Evolutionary conservation across 2,113 vertebrate species (phyloP).

Genomic region (Grammomys dolichurus): DNA sequence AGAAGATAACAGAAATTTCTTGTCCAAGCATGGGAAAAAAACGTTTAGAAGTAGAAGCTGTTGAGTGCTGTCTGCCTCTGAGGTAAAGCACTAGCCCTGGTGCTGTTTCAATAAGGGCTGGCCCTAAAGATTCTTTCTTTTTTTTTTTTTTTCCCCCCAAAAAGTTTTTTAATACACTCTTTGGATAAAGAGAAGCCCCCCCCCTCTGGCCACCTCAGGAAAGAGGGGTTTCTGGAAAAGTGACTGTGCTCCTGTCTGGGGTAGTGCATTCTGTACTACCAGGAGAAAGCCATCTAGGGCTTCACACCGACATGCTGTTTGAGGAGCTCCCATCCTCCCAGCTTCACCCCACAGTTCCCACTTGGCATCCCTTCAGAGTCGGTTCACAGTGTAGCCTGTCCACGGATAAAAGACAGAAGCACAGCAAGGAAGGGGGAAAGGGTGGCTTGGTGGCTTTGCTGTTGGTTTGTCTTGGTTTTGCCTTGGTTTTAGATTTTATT

Average conservation of each 20-base stretch:
- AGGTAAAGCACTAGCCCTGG: background rate
- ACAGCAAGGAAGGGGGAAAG: background rate
- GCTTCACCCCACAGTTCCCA: background rate
- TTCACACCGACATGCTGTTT: background rate
- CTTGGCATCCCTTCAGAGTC: conserved; percentile 3
- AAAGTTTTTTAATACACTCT: conserved; percentile 22
- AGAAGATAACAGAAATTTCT: background rate
- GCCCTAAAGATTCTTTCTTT: background rate
- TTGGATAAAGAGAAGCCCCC: background rate
- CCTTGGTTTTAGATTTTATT: background rate
- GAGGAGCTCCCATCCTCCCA: background rate
- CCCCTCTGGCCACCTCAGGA: background rate
- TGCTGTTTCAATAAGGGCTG: background rate
- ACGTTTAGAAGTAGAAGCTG: conserved; percentile 27
- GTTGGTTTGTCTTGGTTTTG: background rate
- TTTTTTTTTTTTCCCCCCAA: too few species aligned
- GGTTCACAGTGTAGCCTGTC: conserved; percentile 19
- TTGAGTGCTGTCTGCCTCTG: conserved; percentile 15
- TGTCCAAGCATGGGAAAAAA: background rate
- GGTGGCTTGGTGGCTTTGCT: background rate
- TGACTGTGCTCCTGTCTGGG: background rate
- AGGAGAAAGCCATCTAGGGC: background rate
- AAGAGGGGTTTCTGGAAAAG: conserved; percentile 47
- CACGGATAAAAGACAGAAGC: conserved; percentile 1
- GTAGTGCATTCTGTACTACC: background rate